Percentiles rank a stretch among this genome's conserved stretches.
Conservation (phyloP, 92 coral and sea anemone genomes). For the Zoanthus gigantus region DNA sequence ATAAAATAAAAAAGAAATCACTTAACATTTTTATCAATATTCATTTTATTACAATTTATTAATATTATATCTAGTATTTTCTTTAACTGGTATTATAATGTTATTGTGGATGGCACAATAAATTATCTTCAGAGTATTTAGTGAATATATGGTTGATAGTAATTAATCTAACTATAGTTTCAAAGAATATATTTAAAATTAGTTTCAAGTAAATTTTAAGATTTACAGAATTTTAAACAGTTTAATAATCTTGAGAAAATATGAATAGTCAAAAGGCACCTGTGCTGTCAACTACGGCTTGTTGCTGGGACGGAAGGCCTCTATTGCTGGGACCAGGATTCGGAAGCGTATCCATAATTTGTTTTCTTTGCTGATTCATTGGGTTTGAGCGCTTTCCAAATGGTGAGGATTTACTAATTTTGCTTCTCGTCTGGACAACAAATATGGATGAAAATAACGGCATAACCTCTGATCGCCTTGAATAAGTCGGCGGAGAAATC, state of each 20-base stretch:
- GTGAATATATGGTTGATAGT: no score
- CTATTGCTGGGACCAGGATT: conserved; percentile 34
- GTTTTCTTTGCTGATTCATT: conserved; percentile 71
- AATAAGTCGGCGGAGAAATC: not conserved
- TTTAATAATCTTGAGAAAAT: not conserved
- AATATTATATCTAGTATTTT: not conserved
- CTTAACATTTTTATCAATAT: not conserved
- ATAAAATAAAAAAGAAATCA: not conserved
- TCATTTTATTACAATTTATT: not conserved
- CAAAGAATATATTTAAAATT: no score
- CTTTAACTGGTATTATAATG: no score
- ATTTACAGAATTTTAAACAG: no score
- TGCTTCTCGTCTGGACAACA: conserved; percentile 71
- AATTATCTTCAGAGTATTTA: no score
- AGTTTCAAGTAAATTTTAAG: no score
- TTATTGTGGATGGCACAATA: no score
- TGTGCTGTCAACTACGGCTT: conserved; percentile 43
- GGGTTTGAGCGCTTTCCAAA: conserved; percentile 80
- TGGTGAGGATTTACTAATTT: conserved; percentile 88
- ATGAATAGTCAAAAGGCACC: not conserved
- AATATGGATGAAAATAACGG: conserved; percentile 60
- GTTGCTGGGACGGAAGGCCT: conserved; percentile 39
- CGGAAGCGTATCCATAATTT: conserved; percentile 58
- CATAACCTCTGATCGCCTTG: conserved; percentile 4
- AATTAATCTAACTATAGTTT: no score